phyloP scores from a whole-genome alignment of 2,113 vertebrate genomes.

The Takifugu flavidus region DNA sequence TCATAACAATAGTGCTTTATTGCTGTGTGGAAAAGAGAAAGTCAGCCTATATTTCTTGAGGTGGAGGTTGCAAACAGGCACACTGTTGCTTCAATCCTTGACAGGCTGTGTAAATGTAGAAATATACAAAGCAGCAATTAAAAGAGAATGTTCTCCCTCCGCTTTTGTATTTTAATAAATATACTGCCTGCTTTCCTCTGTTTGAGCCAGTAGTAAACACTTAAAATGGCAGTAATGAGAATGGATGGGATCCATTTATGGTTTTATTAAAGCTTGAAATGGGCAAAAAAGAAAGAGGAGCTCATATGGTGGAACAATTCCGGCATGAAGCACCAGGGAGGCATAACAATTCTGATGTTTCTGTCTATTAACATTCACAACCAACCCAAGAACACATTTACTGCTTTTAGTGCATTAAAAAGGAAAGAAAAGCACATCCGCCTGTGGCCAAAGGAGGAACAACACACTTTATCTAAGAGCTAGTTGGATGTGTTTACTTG shows the following conservation, averaged over 20 bases:
- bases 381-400: slow-evolving; percentile 13
- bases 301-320: neutral
- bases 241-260: slow-evolving; percentile 2
- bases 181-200: slow-evolving; percentile 4
- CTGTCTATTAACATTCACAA: slow-evolving; percentile 24
- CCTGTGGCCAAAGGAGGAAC: neutral
- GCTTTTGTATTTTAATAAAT: slow-evolving; percentile 2
- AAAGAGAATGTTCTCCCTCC: slow-evolving; percentile 8
- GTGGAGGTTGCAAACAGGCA: slow-evolving; percentile 8
- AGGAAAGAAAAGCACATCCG: slow-evolving; percentile 2
- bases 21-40: no score
- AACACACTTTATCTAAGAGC: slow-evolving; percentile 11
- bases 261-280: slow-evolving; percentile 1
- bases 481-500: neutral
- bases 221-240: slow-evolving; percentile 3
- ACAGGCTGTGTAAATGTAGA: slow-evolving; percentile 5
- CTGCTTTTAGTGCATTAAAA: neutral
- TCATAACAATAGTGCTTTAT: no score
- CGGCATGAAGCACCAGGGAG: neutral
- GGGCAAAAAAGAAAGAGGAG: neutral
- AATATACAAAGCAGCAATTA: slow-evolving; percentile 37
- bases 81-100: slow-evolving; percentile 19
- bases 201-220: neutral
- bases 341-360: slow-evolving; percentile 3
- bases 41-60: no score